phyloP scores from a whole-genome alignment of 2,113 vertebrate genomes.

The Equus quagga region DNA sequence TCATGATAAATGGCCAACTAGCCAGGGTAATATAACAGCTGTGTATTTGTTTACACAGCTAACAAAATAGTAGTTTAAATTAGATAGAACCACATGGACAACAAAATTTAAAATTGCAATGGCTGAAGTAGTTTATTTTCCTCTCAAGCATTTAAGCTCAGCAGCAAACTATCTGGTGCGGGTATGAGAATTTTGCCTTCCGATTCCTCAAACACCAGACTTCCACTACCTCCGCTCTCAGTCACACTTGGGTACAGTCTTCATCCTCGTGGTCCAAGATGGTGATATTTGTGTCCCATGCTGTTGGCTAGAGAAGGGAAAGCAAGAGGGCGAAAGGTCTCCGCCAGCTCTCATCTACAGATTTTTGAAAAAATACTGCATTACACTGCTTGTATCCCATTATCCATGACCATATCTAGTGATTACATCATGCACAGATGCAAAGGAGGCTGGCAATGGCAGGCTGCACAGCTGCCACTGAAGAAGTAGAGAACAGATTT shows the following conservation, averaged over 20 bases:
- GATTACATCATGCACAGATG: too few relatives aligned
- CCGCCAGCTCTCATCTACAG: neutral
- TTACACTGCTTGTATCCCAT: neutral
- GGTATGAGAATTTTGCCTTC: neutral
- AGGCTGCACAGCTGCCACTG: neutral
- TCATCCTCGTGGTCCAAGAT: neutral
- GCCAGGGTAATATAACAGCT: neutral
- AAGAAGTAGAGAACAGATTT: neutral
- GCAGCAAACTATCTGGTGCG: neutral
- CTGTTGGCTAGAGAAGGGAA: neutral
- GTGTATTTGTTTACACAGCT: neutral
- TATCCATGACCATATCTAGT: neutral
- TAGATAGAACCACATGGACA: neutral
- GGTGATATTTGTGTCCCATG: neutral
- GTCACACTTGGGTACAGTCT: neutral
- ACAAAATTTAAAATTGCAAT: neutral
- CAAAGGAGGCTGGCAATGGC: neutral
- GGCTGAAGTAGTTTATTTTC: neutral
- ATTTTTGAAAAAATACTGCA: neutral
- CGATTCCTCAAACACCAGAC: neutral
- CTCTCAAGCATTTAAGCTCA: neutral
- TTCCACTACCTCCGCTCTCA: neutral
- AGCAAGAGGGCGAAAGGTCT: neutral
- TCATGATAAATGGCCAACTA: neutral
- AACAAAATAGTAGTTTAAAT: neutral